These are phyloP conservation scores for Muscidifurax raptorellus DNA, from an alignment of 1,140 invertebrate genomes.

Conservation along the genomic window DNA sequence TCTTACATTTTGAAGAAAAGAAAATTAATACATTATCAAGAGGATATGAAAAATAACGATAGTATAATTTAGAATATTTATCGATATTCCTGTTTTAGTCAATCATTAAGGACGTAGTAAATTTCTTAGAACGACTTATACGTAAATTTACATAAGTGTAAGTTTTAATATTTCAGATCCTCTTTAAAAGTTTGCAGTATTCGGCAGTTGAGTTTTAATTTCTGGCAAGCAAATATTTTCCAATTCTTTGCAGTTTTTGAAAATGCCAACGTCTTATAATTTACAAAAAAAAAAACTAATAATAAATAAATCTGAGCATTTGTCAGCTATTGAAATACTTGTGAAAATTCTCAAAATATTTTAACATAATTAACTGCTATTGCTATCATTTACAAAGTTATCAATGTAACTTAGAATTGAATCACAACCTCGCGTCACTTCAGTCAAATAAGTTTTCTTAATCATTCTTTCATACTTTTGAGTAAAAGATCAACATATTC, in stretches of 20 bases:
- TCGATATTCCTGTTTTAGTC: background rate
- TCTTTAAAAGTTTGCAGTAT: background rate
- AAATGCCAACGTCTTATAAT: background rate
- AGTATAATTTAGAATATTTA: too few relatives aligned
- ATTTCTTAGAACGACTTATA: background rate
- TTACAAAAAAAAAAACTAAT: background rate
- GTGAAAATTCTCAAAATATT: background rate
- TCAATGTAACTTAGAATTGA: too few relatives aligned
- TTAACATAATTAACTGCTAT: background rate
- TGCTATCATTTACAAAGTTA: too few relatives aligned
- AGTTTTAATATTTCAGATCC: background rate
- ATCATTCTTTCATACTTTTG: background rate
- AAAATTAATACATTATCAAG: background rate
- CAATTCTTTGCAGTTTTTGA: background rate
- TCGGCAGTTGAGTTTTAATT: conserved; percentile 4
- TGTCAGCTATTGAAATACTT: too few relatives aligned
- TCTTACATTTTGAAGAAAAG: background rate
- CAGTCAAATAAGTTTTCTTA: too few relatives aligned
- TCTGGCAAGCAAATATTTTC: background rate
- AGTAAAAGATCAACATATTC: background rate
- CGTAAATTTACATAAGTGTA: background rate
- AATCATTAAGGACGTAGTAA: background rate
- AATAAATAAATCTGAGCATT: too few relatives aligned
- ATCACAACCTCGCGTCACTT: too few relatives aligned
- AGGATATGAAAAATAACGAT: background rate